Base-by-base conservation (phyloP, 2,888 invertebrate genomes). In the Thelaira solivaga region DNA sequence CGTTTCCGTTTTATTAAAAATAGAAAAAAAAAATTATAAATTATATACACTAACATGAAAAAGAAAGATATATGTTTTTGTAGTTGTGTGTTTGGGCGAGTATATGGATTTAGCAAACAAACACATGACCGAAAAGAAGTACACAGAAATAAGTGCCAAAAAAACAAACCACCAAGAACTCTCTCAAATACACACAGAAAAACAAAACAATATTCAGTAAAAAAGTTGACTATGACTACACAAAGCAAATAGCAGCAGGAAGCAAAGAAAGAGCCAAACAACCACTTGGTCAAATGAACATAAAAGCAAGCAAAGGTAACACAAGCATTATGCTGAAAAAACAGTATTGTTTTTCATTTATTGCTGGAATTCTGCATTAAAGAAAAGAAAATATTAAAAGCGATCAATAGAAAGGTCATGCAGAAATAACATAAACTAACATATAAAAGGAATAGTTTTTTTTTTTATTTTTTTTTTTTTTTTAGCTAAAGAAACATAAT, bases 1-100 rank as follows among this genome's bases (percentile, higher is more conserved):
- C 78, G 73, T 53, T 78, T 78, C 78, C 78, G 67, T 55, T 51
- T 43, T 72, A 29, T 62, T 20, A 61, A 53, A 59, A 59, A 49
- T 18, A 65, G 22, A 59, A 22, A 13, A 18, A 5, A 11, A 41
- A 51, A 47, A 39, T 11, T 8, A 22, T 49, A 67, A 55, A 55
- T 10, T 10, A 20, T n/a, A n/a, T n/a, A 10, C 10, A 55, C 39
- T 26, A 53, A 22, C n/a, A 39, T 16, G 0, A 53, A 49, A 16
- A 39, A 39, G 5, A 39, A 13, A 13, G 1, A 2, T 36, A 2
- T 4, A 13, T 2, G n/a, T n/a, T n/a, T n/a, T n/a, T n/a, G n/a
- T n/a, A n/a, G n/a, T n/a, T n/a, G n/a, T n/a, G n/a, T n/a, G n/a
- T n/a, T n/a, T n/a, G 1, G 36, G 8, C 26, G 18, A 47, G 39